Evolutionary conservation across 1,140 invertebrate genomes (phyloP).

Genomic region (Drosophila santomea): DNA sequence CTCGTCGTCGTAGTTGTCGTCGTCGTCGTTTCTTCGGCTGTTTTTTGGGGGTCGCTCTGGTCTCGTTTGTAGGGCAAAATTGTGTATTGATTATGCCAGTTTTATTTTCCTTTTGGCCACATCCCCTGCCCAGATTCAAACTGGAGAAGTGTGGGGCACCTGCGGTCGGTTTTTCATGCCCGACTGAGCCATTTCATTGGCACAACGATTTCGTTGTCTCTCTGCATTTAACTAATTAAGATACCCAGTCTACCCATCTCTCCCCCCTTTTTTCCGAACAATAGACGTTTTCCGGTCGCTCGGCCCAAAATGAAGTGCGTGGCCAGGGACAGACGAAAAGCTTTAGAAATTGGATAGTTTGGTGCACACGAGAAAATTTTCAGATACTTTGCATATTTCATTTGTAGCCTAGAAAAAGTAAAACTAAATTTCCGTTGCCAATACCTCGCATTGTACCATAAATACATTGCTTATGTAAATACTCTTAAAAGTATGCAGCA

Average conservation of each 20-base stretch:
- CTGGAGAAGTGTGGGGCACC: slow-evolving; percentile 3
- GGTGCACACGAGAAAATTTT: slow-evolving; percentile 3
- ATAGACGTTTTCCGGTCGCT: slow-evolving; percentile 67
- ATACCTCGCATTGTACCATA: no score
- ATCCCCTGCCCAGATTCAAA: background rate
- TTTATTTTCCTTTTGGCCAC: slow-evolving; percentile 32
- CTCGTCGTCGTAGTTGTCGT: slow-evolving; percentile 28
- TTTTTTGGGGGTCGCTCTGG: slow-evolving; percentile 73
- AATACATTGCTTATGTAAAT: no score
- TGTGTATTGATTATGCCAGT: slow-evolving; percentile 79
- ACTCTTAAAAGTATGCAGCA: no score
- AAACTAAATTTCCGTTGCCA: no score
- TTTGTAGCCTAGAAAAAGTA: background rate
- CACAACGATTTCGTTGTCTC: slow-evolving; percentile 73
- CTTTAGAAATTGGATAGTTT: slow-evolving; percentile 46
- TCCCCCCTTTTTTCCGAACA: slow-evolving; percentile 37
- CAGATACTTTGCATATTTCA: background rate
- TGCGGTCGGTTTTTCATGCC: slow-evolving; percentile 62
- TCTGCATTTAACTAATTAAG: slow-evolving; percentile 78
- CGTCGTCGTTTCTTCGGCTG: slow-evolving; percentile 57
- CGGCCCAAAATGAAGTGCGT: slow-evolving; percentile 70
- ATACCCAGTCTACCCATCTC: slow-evolving; percentile 12
- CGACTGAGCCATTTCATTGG: slow-evolving; percentile 75
- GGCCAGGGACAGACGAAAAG: slow-evolving; percentile 30
- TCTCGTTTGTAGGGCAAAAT: slow-evolving; percentile 82